Evolutionary conservation across 35 echinoderm and acorn worm species (phyloP).

Genomic region (Holothuria glaberrima): DNA sequence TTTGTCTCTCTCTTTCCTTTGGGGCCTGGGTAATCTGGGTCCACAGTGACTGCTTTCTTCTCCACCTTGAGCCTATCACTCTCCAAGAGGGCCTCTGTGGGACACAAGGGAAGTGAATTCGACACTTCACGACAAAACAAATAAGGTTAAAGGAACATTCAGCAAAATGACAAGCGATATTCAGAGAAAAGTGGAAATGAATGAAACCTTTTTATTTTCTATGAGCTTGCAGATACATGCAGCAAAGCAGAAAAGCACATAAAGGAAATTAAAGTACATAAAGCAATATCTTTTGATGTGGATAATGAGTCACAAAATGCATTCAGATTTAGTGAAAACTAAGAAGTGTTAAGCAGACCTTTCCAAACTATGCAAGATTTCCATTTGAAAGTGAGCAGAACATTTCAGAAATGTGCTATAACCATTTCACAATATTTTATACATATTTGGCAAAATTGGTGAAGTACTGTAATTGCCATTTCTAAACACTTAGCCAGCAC

Average conservation of each 20-base stretch:
- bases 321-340: too few relatives aligned
- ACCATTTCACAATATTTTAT: too few relatives aligned
- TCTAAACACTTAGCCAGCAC: too few relatives aligned
- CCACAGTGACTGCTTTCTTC: slow-evolving; percentile 25
- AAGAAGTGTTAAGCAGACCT: too few relatives aligned
- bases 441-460: too few relatives aligned
- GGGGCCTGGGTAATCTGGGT: slow-evolving; percentile 65
- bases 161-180: background rate
- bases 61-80: slow-evolving; percentile 60
- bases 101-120: slow-evolving; percentile 31
- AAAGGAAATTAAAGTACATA: too few relatives aligned
- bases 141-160: slow-evolving; percentile 5
- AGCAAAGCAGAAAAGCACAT: background rate
- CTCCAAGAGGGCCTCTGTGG: slow-evolving; percentile 53
- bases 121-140: slow-evolving; percentile 40
- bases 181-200: background rate
- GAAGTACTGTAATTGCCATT: too few relatives aligned
- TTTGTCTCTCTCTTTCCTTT: slow-evolving; percentile 66
- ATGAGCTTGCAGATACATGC: background rate
- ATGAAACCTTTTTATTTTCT: background rate
- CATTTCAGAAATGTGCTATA: too few relatives aligned
- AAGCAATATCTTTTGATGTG: too few relatives aligned
- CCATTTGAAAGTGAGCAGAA: too few relatives aligned
- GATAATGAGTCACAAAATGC: too few relatives aligned
- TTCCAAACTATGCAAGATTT: too few relatives aligned